Percentiles rank a stretch among this genome's conserved stretches.
Conservation (phyloP, 2,888 invertebrate species). For the Cosmia trapezina region DNA sequence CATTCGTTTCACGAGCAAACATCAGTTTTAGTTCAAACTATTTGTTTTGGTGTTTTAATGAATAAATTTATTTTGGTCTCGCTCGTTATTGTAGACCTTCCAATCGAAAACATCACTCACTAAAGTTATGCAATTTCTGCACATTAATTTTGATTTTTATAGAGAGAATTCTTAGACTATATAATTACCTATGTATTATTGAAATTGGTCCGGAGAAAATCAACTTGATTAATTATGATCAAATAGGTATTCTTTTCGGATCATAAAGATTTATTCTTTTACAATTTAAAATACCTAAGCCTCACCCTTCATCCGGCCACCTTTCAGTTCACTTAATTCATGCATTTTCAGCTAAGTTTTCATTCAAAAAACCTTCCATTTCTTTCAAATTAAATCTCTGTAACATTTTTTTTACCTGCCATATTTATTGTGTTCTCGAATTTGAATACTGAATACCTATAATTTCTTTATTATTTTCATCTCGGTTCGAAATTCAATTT, state of each 20-base stretch:
- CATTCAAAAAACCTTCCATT: neutral
- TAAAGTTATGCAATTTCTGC: too few relatives aligned
- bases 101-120: too few relatives aligned
- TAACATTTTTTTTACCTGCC: neutral
- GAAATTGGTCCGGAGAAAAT: neutral
- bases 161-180: too few relatives aligned
- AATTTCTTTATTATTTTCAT: slow-evolving; percentile 9
- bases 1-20: neutral
- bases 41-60: too few relatives aligned
- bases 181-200: too few relatives aligned
- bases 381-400: neutral
- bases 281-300: neutral
- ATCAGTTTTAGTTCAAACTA: slow-evolving; percentile 2
- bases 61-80: too few relatives aligned
- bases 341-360: neutral
- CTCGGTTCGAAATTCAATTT: slow-evolving; percentile 17
- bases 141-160: too few relatives aligned
- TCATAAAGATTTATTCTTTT: neutral
- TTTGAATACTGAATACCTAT: slow-evolving; percentile 2
- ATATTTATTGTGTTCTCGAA: slow-evolving; percentile 1
- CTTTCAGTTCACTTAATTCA: neutral
- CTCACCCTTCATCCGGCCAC: neutral
- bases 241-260: neutral
- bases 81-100: neutral
- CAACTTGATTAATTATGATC: neutral